These are phyloP conservation scores for Miichthys miiuy DNA, from an alignment of 2,797 vertebrate species.

Conservation along the genomic window DNA sequence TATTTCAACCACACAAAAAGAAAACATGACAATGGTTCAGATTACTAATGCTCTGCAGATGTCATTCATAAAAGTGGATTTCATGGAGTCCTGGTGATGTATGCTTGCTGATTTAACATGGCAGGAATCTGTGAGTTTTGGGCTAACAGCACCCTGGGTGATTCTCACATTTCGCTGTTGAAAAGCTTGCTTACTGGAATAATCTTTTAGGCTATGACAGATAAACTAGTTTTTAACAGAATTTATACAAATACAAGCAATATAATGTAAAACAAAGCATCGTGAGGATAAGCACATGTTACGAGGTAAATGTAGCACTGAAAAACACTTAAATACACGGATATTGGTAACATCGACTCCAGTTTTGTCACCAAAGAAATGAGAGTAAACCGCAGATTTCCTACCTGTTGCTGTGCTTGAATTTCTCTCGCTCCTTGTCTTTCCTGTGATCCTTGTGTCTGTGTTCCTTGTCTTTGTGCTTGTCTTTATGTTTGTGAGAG, in stretches of 20 bases:
- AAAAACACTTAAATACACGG: neutral
- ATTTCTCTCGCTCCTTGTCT: constrained; percentile 94
- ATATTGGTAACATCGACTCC: neutral
- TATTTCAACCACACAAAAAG: constrained; percentile 34
- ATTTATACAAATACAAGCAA: neutral
- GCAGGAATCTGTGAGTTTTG: constrained; percentile 1
- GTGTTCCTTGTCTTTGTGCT: constrained; percentile 96
- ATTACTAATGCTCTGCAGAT: constrained; percentile 47
- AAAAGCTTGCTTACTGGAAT: neutral
- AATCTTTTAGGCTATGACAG: neutral
- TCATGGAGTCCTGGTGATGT: constrained; percentile 5
- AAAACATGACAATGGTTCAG: constrained; percentile 17
- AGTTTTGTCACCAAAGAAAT: neutral
- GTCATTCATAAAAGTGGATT: constrained; percentile 34
- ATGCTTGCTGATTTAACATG: constrained; percentile 22
- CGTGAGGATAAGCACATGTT: neutral
- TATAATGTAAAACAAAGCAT: neutral
- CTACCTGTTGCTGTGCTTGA: constrained; percentile 94
- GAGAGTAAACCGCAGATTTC: neutral
- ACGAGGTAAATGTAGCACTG: neutral
- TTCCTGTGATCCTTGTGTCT: constrained; percentile 97
- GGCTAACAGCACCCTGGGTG: neutral
- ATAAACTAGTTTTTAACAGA: neutral
- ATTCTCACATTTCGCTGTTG: neutral
- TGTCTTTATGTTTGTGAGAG: constrained; percentile 96